These are phyloP conservation scores for Helleia helle DNA, from an alignment of 2,888 invertebrate genomes.

Conservation along the genomic window DNA sequence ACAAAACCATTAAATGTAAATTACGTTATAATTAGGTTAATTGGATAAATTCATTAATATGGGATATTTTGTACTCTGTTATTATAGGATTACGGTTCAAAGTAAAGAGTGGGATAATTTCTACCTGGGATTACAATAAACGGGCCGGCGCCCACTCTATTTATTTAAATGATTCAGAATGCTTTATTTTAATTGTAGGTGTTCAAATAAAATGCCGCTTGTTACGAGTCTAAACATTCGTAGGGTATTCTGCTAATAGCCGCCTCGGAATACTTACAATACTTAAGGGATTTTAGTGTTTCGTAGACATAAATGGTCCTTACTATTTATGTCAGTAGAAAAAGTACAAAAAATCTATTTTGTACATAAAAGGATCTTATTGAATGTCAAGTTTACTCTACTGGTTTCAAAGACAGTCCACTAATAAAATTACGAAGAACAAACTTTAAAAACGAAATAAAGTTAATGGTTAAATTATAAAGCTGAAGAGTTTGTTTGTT, in stretches of 20 bases:
- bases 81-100: neutral
- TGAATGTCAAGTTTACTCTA: too few species aligned
- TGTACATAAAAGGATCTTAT: too few species aligned
- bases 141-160: conserved; percentile 1
- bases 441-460: too few species aligned
- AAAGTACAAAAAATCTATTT: too few species aligned
- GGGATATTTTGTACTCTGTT: neutral
- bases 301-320: too few species aligned
- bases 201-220: conserved; percentile 20
- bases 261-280: neutral
- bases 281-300: too few species aligned
- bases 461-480: too few species aligned
- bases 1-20: conserved; percentile 10
- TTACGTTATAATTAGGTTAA: conserved; percentile 9
- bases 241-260: neutral
- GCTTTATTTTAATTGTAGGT: conserved; percentile 20
- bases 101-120: neutral
- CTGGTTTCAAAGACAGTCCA: too few species aligned
- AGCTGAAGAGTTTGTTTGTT: too few species aligned
- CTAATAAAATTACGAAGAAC: too few species aligned
- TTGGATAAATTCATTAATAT: conserved; percentile 2
- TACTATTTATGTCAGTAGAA: too few species aligned
- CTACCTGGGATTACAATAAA: conserved; percentile 8
- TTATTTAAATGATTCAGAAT: conserved; percentile 16
- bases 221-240: neutral